These are phyloP conservation scores for Noctua janthina DNA, from an alignment of 2,888 invertebrate genomes.

Conservation along the genomic window DNA sequence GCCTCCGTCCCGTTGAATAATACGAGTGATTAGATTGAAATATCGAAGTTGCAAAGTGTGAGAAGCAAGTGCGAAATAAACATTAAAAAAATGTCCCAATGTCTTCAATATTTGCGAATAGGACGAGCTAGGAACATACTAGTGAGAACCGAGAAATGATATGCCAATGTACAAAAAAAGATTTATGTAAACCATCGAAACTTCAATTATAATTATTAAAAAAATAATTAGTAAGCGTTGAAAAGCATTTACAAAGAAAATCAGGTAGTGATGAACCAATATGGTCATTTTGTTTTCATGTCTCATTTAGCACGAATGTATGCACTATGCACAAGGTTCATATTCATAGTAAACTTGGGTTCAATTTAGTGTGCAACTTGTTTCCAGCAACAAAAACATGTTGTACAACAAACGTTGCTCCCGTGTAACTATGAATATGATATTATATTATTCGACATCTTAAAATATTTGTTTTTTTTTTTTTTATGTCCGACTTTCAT, in stretches of 20 bases:
- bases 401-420: not conserved
- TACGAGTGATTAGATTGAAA: slow-evolving; percentile 39
- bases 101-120: slow-evolving; percentile 48
- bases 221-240: not conserved
- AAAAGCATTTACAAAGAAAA: not conserved
- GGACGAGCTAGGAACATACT: slow-evolving; percentile 32
- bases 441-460: not conserved
- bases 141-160: slow-evolving; percentile 27
- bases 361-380: too few species aligned
- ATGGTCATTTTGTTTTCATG: not conserved
- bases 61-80: slow-evolving; percentile 26
- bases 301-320: too few species aligned
- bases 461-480: too few species aligned
- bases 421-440: not conserved
- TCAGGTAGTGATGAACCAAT: too few species aligned
- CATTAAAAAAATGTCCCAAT: slow-evolving; percentile 13
- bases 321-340: too few species aligned
- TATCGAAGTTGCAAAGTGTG: slow-evolving; percentile 20
- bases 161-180: slow-evolving; percentile 10
- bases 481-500: not conserved
- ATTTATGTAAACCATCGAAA: not conserved
- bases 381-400: not conserved
- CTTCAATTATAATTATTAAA: not conserved
- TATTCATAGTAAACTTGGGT: too few species aligned
- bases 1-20: slow-evolving; percentile 42